Evolutionary conservation across 2,797 vertebrate species (phyloP), one percentile per base, ranked within the genome.

Genomic region (Gymnothorax reevesii): DNA sequence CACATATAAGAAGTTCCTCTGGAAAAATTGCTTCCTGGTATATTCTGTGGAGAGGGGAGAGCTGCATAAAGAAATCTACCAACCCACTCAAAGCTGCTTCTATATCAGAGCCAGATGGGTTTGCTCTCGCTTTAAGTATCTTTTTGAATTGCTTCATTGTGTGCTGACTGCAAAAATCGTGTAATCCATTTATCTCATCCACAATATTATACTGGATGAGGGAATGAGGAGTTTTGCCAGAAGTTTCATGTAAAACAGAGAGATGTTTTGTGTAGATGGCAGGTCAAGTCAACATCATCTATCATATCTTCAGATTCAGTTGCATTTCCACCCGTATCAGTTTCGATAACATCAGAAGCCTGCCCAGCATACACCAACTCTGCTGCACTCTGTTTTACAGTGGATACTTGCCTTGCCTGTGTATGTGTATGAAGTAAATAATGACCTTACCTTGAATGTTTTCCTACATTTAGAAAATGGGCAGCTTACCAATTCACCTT

Each of bases 391-490:
- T 42, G 33, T 42, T 42, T 2, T 69, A 60, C n/a, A 86, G 62
- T 62, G 66, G 77, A 69, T 80, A 86, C 27, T 60, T 82, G 71
- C 71, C 73, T 33, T 82, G 71, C 71, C 55, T 25, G 57, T 25
- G 71, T 22, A 54, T 69, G 33, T 85, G 69, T 83, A 57, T 86
- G 80, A 55, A 71, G 79, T 86, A 59, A 86, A 86, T 69, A n/a
- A 86, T 15, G 73, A 86, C 22, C 75, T 86, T 82, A 83, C 20
- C 7, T 77, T 77, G 71, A 86, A 83, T 57, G 60, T 86, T 83
- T 83, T 86, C n/a, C 54, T 54, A 57, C 80, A 86, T 8, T 73
- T 73, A 83, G n/a, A 15, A 42, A 87, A 85, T 80, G 86, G 86
- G 27, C 83, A 87, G 13, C 84, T 75, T 75, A 84, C 71, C 20